Base-by-base conservation (phyloP, 2,797 vertebrate species). In the Esox masquinongy region DNA sequence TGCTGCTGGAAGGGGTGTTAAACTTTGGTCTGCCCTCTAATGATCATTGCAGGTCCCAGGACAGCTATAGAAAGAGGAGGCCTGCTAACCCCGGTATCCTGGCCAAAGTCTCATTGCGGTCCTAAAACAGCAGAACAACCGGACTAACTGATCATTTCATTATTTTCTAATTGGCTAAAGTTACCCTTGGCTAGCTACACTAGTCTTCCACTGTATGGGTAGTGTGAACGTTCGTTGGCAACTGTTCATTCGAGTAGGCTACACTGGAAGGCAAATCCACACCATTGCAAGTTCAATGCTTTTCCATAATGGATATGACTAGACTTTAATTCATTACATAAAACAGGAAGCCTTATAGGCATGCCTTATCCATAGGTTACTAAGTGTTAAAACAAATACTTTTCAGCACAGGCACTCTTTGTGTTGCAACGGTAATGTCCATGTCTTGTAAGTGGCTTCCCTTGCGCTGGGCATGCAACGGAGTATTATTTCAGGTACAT, bases 401-500 rank as follows among this genome's bases (percentile, higher is more conserved):
- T 15, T 31, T 19, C 29, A 26, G 39, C 56, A 76, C 39, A 69
- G n/a, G 31, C 24, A 24, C 39, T 39, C 31, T 34, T 59, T 51
- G 74, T 68, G 63, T 73, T 71, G 26, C 50, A 49, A 36, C 64
- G 70, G 67, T 77, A 64, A 80, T 70, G 43, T 72, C 66, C 66
- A 76, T 68, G 61, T 39, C 70, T 70, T 77, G 68, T 36, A 74
- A 51, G 70, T 36, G 17, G 56, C 1, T 66, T 84, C 43, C 59
- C 79, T 80, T 76, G 72, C 73, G 68, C 76, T 36, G 68, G 68
- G 56, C 31, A 80, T 74, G 31, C 43, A 56, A 73, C 72, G 66
- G 53, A 78, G 70, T 73, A 78, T 87, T 63, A 68, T 82, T 89
- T 80, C 86, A 90, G 86, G 85, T 88, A 86, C 77, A 80, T 75